These are phyloP conservation scores for Polyploca ridens DNA, from an alignment of 2,888 invertebrate genomes.

Conservation along the genomic window DNA sequence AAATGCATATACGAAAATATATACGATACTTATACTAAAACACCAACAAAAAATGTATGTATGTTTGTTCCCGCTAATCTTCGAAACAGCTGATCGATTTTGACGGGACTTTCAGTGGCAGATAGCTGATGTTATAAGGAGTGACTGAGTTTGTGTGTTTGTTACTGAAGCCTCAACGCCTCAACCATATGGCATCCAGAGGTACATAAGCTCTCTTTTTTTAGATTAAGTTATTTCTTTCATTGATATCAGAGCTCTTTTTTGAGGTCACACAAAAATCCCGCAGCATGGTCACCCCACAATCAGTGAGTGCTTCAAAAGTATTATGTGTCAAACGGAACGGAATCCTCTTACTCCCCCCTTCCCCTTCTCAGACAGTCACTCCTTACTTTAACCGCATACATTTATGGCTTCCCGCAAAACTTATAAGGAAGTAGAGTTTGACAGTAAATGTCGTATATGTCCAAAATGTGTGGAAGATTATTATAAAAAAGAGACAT, in stretches of 20 bases:
- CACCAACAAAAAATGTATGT: too few species aligned
- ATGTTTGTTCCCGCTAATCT: too few species aligned
- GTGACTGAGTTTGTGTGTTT: too few species aligned
- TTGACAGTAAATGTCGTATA: neutral
- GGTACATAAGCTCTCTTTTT: too few species aligned
- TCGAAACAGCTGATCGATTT: too few species aligned
- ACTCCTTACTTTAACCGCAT: constrained; percentile 13
- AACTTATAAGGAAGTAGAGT: constrained; percentile 20
- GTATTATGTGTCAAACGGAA: constrained; percentile 74
- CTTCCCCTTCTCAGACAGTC: constrained; percentile 21
- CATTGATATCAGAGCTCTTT: neutral
- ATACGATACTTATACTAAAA: too few species aligned
- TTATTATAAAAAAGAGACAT: too few species aligned
- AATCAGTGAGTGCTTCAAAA: constrained; percentile 57
- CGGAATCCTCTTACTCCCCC: constrained; percentile 70
- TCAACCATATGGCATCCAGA: too few species aligned
- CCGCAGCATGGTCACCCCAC: constrained; percentile 43
- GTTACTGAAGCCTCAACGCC: too few species aligned
- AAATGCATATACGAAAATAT: too few species aligned
- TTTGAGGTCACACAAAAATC: constrained; percentile 2
- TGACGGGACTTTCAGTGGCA: too few species aligned
- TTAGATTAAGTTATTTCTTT: neutral
- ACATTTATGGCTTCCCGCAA: constrained; percentile 57
- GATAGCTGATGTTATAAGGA: too few species aligned
- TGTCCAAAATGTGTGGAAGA: neutral